Percentiles rank a stretch among this genome's conserved stretches.
Evolutionary conservation across 2,797 vertebrate species (phyloP).

Genomic region (Hydrolagus colliei): DNA sequence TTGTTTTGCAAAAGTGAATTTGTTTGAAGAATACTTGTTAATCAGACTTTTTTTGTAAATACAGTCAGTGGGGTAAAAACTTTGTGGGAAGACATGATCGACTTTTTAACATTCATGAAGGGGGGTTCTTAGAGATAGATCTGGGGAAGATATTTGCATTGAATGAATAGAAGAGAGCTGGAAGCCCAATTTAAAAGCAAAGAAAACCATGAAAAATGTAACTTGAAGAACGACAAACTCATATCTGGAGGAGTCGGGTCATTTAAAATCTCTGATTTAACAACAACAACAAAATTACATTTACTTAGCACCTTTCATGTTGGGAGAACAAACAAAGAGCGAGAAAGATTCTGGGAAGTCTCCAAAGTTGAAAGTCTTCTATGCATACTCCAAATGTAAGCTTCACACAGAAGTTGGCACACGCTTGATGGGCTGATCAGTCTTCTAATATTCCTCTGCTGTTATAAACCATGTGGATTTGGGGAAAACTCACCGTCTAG

Average conservation of each 20-base stretch:
- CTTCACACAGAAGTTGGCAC: not conserved
- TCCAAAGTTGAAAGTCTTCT: not conserved
- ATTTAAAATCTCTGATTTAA: not conserved
- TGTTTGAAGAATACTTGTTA: not conserved
- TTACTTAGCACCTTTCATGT: no score
- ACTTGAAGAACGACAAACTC: no score
- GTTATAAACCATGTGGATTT: conserved; percentile 7
- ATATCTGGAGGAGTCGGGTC: no score
- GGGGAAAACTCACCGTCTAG: not conserved
- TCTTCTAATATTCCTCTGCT: not conserved
- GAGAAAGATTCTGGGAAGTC: not conserved
- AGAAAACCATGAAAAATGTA: no score
- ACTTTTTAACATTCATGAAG: no score
- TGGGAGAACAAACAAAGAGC: not conserved
- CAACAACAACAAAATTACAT: not conserved
- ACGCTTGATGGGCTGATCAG: not conserved
- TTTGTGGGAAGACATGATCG: no score
- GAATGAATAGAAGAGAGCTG: no score
- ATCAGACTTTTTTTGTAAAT: no score
- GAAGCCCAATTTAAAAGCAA: no score
- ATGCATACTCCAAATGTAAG: not conserved
- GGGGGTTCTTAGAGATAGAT: no score
- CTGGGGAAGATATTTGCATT: no score
- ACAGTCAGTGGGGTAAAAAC: no score
- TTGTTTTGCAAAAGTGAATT: conserved; percentile 1